These are phyloP conservation scores for Stercorarius parasiticus DNA, from an alignment of 2,113 vertebrate genomes.

Conservation along the genomic window DNA sequence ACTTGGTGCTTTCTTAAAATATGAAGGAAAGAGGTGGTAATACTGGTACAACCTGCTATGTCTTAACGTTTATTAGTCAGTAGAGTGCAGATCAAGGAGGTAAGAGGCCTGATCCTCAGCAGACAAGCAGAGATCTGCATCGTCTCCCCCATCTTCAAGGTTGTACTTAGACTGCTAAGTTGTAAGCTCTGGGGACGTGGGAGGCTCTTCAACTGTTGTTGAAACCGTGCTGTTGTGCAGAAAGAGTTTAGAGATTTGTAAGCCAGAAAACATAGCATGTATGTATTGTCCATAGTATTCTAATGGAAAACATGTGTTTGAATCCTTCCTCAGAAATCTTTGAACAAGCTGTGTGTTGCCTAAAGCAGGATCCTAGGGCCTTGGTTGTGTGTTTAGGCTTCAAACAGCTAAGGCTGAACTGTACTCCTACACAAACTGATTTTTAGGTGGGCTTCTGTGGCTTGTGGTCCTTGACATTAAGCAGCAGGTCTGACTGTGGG, in stretches of 20 bases:
- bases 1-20: background rate
- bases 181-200: background rate
- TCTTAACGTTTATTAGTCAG: background rate
- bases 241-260: background rate
- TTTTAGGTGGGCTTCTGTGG: too few relatives aligned
- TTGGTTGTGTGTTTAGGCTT: background rate
- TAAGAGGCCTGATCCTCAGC: background rate
- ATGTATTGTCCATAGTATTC: background rate
- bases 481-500: background rate
- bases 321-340: background rate
- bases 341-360: background rate
- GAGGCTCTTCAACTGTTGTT: background rate
- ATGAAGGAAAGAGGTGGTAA: background rate
- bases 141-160: background rate
- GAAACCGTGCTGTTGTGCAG: background rate
- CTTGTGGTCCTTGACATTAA: fast-evolving
- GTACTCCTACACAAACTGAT: fast-evolving
- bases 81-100: background rate
- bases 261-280: background rate
- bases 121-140: background rate
- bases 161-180: background rate
- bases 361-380: background rate
- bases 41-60: background rate
- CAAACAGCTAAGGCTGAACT: background rate
- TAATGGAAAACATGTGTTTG: background rate